These are phyloP conservation scores for Celastrina argiolus DNA, from an alignment of 2,888 invertebrate genomes.

Conservation along the genomic window DNA sequence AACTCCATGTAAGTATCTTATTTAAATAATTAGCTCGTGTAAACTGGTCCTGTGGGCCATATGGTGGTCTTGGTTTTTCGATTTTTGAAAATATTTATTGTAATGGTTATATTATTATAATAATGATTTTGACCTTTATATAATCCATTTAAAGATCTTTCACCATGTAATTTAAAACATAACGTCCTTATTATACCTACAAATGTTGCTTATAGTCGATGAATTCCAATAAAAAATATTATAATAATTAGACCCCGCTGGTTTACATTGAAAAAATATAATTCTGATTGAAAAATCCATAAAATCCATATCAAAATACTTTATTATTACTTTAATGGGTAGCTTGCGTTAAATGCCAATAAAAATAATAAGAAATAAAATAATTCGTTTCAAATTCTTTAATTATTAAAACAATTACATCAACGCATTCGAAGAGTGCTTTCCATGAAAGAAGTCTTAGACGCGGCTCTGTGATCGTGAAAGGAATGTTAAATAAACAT, in stretches of 20 bases:
- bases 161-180: conserved; percentile 1
- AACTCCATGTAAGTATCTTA: neutral
- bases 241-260: neutral
- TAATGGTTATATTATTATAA: neutral
- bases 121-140: neutral
- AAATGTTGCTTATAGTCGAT: neutral
- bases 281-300: neutral
- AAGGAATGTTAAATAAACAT: too few species aligned
- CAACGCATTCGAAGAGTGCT: too few species aligned
- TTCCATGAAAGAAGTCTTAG: too few species aligned
- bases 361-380: too few species aligned
- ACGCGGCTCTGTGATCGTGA: too few species aligned
- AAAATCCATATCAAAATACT: neutral
- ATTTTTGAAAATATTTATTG: neutral
- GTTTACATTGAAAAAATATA: neutral
- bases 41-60: conserved; percentile 3
- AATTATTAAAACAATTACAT: too few species aligned
- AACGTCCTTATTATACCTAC: neutral
- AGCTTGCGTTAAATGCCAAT: too few species aligned
- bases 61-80: neutral
- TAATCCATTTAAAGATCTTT: neutral
- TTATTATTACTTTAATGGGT: neutral
- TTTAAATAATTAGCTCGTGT: neutral
- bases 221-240: neutral
- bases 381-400: too few species aligned